These are phyloP conservation scores for Cheumatopsyche charites DNA, from an alignment of 1,140 invertebrate genomes.

Conservation along the genomic window DNA sequence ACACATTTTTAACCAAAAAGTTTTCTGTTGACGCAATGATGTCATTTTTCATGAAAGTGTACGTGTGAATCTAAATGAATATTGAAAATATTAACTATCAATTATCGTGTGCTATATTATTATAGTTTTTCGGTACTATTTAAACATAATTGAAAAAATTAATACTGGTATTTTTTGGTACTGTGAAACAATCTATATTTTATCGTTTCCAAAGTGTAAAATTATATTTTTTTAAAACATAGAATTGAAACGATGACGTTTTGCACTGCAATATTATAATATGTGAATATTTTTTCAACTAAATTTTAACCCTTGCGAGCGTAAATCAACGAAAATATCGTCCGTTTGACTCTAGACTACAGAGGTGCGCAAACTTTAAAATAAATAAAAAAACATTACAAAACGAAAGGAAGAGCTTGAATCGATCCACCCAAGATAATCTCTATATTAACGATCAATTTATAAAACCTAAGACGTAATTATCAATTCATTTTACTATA, in stretches of 20 bases:
- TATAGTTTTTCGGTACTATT: not conserved
- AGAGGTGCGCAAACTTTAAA: too few species aligned
- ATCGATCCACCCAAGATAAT: too few species aligned
- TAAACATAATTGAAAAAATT: conserved; percentile 14
- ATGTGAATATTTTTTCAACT: not conserved
- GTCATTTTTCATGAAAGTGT: not conserved
- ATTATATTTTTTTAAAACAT: conserved; percentile 34
- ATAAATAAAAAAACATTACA: too few species aligned
- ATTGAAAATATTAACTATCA: conserved; percentile 5
- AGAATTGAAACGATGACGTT: not conserved
- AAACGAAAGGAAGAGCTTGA: too few species aligned
- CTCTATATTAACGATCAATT: too few species aligned
- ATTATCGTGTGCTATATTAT: conserved; percentile 16
- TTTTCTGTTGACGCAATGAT: conserved; percentile 1
- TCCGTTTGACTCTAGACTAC: too few species aligned
- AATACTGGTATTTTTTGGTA: conserved; percentile 27
- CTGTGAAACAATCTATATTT: conserved; percentile 20
- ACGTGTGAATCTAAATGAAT: not conserved
- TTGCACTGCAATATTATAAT: not conserved
- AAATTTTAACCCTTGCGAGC: too few species aligned
- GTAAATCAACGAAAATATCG: too few species aligned
- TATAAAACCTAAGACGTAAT: too few species aligned
- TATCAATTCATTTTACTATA: too few species aligned
- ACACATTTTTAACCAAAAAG: not conserved
- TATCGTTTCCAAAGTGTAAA: conserved; percentile 26